These are phyloP conservation scores for Drosophila bocqueti DNA, from an alignment of 1,140 invertebrate genomes.

Conservation along the genomic window DNA sequence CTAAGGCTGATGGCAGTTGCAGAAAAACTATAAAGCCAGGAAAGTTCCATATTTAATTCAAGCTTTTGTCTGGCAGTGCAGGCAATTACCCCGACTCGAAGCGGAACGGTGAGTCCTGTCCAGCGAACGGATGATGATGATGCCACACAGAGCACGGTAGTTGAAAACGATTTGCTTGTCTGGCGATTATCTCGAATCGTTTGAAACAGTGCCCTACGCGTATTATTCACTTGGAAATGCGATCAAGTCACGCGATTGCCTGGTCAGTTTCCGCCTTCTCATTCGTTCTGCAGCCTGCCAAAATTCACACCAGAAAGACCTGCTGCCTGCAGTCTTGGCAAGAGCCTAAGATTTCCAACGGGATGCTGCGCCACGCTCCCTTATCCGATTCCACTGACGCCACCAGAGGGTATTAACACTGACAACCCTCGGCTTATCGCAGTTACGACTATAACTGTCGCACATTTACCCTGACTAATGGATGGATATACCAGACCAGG, in stretches of 20 bases:
- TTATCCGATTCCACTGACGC: conserved; percentile 32
- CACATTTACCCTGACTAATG: conserved; percentile 40
- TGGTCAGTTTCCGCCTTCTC: conserved; percentile 7
- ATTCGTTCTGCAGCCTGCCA: conserved; percentile 37
- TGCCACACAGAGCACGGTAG: conserved; percentile 53
- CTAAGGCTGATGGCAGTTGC: background rate
- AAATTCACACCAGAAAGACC: conserved; percentile 53
- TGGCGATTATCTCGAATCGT: conserved; percentile 61
- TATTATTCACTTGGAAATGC: conserved; percentile 58
- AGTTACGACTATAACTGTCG: conserved; percentile 2
- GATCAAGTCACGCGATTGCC: conserved; percentile 62
- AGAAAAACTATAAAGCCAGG: background rate
- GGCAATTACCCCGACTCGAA: conserved; percentile 30
- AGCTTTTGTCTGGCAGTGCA: conserved; percentile 7
- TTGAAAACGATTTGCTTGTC: conserved; percentile 63
- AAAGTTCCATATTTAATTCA: background rate
- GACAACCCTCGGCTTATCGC: conserved; percentile 25
- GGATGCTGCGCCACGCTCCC: background rate
- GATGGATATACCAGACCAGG: background rate
- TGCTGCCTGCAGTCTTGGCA: conserved; percentile 6
- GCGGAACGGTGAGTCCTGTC: conserved; percentile 32
- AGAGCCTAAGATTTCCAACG: conserved; percentile 2
- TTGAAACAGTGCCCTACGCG: conserved; percentile 45
- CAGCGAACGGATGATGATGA: conserved; percentile 26
- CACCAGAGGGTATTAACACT: conserved; percentile 25